phyloP scores from a whole-genome alignment of 64 coral and sea anemone genomes.

The Dendronephthya gigantea region DNA sequence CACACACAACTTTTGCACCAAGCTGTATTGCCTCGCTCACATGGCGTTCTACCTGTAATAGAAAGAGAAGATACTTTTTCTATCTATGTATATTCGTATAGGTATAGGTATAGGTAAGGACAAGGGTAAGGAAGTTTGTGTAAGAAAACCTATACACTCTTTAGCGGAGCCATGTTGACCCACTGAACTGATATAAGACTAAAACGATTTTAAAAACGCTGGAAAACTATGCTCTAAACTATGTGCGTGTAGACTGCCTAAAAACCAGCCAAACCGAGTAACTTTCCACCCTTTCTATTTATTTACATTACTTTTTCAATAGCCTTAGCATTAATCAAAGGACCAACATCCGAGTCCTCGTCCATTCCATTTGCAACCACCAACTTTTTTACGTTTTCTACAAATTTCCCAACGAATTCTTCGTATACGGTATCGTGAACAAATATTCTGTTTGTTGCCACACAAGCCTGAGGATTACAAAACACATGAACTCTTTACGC shows the following conservation, averaged over 20 bases:
- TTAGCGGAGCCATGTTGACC: too few species aligned
- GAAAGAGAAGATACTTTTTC: background rate
- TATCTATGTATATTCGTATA: background rate
- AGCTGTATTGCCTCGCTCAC: slow-evolving; percentile 58
- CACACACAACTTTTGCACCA: slow-evolving; percentile 62
- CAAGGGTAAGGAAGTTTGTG: too few species aligned
- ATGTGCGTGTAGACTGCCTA: too few species aligned
- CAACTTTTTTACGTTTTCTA: slow-evolving; percentile 53
- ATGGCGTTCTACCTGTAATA: slow-evolving; percentile 88
- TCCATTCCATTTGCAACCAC: slow-evolving; percentile 56
- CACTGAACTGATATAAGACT: too few species aligned
- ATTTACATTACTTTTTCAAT: background rate
- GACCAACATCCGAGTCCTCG: background rate
- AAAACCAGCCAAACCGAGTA: too few species aligned
- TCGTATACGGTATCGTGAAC: slow-evolving; percentile 93
- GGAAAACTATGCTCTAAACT: too few species aligned
- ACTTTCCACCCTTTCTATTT: background rate
- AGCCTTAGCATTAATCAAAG: slow-evolving; percentile 36
- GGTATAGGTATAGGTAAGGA: too few species aligned
- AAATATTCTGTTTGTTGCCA: slow-evolving; percentile 75
- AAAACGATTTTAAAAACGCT: too few species aligned
- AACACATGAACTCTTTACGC: background rate
- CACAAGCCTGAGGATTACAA: slow-evolving; percentile 61
- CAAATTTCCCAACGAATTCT: slow-evolving; percentile 70
- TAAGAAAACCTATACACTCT: too few species aligned